A percentile compares a stretch with the other conserved stretches of the same genome.
These are phyloP conservation scores for Arizona elegans DNA, from an alignment of 2,113 vertebrate genomes.

Conservation along the genomic window DNA sequence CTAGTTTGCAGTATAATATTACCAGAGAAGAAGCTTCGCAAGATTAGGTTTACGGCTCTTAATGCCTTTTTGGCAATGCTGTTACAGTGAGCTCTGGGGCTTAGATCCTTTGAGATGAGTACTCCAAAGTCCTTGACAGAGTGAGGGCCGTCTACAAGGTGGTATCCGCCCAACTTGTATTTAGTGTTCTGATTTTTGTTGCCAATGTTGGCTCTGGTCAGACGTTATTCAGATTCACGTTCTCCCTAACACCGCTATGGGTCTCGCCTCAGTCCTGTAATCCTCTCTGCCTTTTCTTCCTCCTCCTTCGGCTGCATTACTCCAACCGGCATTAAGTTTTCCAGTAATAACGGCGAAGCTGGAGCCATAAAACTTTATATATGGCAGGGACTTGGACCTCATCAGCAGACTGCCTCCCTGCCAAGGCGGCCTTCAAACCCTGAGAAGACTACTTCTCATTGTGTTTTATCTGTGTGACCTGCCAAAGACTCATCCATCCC, in stretches of 20 bases:
- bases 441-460: background rate
- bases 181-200: too few relatives aligned
- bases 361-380: background rate
- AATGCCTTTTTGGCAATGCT: too few relatives aligned
- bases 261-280: background rate
- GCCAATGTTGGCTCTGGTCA: background rate
- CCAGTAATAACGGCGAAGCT: background rate
- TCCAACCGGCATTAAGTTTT: background rate
- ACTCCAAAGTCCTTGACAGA: too few relatives aligned
- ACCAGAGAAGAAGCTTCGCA: too few relatives aligned
- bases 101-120: too few relatives aligned
- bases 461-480: background rate
- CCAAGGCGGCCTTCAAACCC: background rate
- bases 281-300: background rate
- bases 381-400: background rate
- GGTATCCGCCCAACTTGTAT: too few relatives aligned
- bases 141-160: too few relatives aligned
- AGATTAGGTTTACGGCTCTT: too few relatives aligned
- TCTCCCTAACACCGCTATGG: constrained; percentile 4
- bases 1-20: too few relatives aligned
- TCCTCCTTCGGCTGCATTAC: background rate
- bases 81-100: too few relatives aligned
- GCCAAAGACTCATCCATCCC: background rate
- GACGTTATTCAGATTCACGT: constrained; percentile 1
- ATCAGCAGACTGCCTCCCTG: too few relatives aligned